Evolutionary conservation across 2,113 vertebrate genomes (phyloP), one percentile per base, ranked within the genome.

Genomic region (Leptosomus discolor): DNA sequence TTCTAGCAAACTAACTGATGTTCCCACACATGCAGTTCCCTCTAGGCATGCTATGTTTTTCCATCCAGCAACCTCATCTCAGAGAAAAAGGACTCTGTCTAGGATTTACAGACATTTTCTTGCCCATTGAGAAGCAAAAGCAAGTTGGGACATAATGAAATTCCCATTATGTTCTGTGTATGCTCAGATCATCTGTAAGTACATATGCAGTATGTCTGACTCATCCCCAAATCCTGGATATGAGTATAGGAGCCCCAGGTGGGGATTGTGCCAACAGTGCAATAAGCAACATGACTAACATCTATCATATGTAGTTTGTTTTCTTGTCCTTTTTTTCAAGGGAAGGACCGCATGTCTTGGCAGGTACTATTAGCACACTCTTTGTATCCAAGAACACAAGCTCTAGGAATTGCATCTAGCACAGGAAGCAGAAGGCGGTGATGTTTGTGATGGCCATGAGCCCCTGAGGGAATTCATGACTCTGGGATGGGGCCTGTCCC

Each of bases 221-320:
- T 96, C 95, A 97, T 58, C 37, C 81, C 71, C 76, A 92, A 75
- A 95, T 81, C 89, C 93, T 96, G 95, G 83, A 94, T 91, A 54
- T 77, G 89, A 90, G 50, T 58, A 15, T 0, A 77, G 71, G 63
- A 94, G 92, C 68, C 89, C 50, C 79, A 84, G 82, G 83, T 77
- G 76, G 60, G 63, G 79, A 95, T 15, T 58, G 65, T 96, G 95
- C 96, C 96, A 97, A 56, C 60, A 80, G 30, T 77, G 88, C 95
- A 93, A 69, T 90, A 94, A 95, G 85, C 61, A 93, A 74, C 63
- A 32, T 94, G 95, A 96, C 88, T 95, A 95, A 96, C 68, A 88
- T 51, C 76, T 67, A 58, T 93, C 97, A 75, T 18, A 84, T 53
- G 85, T 22, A 80, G 74, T 80, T 96, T 92, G 79, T 93, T 95